Percentiles rank a stretch among this genome's conserved stretches.
Evolutionary conservation across 2,113 vertebrate species (phyloP).

Genomic region (Daphoenositta chrysoptera): DNA sequence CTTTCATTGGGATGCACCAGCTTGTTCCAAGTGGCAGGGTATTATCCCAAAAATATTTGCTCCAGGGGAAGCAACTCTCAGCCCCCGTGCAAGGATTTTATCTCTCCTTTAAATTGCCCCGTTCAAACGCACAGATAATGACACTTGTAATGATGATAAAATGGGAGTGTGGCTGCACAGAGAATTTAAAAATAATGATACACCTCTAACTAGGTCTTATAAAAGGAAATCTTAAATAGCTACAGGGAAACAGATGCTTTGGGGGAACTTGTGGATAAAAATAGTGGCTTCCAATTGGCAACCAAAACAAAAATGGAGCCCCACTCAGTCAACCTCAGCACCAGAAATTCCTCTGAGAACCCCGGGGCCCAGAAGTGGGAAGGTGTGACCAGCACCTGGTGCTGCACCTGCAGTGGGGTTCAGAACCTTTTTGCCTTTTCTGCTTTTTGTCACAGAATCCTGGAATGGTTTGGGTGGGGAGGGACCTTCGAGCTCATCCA

Average conservation of each 20-base stretch:
- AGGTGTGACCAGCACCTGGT: neutral
- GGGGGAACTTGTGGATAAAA: conserved; percentile 46
- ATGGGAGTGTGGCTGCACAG: neutral
- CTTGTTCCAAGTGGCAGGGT: neutral
- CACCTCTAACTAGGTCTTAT: conserved; percentile 36
- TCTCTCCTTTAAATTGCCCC: neutral
- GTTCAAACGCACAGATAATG: neutral
- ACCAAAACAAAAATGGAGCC: conserved; percentile 29
- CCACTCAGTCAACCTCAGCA: neutral
- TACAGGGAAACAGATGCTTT: conserved; percentile 57
- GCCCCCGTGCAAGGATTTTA: conserved; percentile 6
- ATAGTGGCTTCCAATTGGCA: conserved; percentile 39
- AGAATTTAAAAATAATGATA: conserved; percentile 51
- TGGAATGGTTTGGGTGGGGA: neutral
- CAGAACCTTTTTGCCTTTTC: neutral
- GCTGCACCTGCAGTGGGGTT: neutral
- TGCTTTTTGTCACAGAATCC: rapidly evolving
- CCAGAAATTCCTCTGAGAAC: neutral
- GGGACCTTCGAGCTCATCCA: neutral
- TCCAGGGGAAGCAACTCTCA: neutral
- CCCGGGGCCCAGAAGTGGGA: neutral
- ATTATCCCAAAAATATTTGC: conserved; percentile 19
- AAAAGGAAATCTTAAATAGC: conserved; percentile 43
- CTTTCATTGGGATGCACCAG: neutral
- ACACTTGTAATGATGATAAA: conserved; percentile 12